A percentile compares a stretch with the other conserved stretches of the same genome.
These are phyloP conservation scores for Gisinianus flammeolus DNA, from an alignment of 2,888 invertebrate species.

Conservation along the genomic window DNA sequence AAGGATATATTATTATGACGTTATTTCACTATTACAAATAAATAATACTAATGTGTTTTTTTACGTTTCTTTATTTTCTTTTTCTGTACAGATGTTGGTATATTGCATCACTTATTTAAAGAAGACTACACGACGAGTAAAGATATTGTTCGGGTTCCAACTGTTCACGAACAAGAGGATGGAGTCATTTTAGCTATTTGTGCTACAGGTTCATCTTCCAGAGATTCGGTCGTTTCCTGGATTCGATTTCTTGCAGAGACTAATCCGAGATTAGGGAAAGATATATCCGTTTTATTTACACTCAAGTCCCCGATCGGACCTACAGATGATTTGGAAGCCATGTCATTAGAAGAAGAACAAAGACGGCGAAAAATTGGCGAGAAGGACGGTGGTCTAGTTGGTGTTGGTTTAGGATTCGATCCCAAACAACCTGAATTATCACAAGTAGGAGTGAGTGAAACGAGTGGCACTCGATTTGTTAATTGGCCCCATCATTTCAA, in stretches of 20 bases:
- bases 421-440: slow-evolving; percentile 48
- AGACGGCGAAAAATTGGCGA: neutral
- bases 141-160: slow-evolving; percentile 64
- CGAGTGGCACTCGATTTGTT: slow-evolving; percentile 53
- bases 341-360: slow-evolving; percentile 31
- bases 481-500: slow-evolving; percentile 57
- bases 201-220: slow-evolving; percentile 87
- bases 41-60: neutral
- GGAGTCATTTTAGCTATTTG: slow-evolving; percentile 86
- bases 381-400: slow-evolving; percentile 33
- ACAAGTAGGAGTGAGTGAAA: slow-evolving; percentile 52
- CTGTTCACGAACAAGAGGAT: slow-evolving; percentile 91
- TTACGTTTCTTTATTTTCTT: neutral
- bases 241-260: slow-evolving; percentile 77
- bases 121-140: slow-evolving; percentile 55
- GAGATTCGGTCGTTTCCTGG: slow-evolving; percentile 93
- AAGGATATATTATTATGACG: too few species aligned
- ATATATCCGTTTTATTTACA: slow-evolving; percentile 84
- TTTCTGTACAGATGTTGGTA: slow-evolving; percentile 69
- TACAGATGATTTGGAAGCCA: slow-evolving; percentile 53
- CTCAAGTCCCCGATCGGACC: slow-evolving; percentile 69
- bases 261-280: slow-evolving; percentile 72
- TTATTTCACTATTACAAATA: neutral
- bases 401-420: slow-evolving; percentile 32
- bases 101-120: slow-evolving; percentile 59